A percentile compares a stretch with the other conserved stretches of the same genome.
These are phyloP conservation scores for Rhynchotus rufescens DNA, from an alignment of 2,797 vertebrate species.

Conservation along the genomic window DNA sequence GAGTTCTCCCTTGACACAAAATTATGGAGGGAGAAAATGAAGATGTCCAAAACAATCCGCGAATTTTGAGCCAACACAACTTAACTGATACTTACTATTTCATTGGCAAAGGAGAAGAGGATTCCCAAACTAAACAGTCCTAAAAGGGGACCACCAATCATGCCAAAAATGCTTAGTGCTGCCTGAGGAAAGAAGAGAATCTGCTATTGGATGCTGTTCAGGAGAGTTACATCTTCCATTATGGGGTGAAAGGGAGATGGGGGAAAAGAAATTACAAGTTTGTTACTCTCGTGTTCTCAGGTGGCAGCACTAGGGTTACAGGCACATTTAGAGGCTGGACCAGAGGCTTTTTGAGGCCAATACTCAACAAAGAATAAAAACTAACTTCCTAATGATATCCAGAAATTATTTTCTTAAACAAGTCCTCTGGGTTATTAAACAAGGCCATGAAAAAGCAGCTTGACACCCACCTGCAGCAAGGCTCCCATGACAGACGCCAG, in stretches of 20 bases:
- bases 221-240: not conserved
- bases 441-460: not conserved
- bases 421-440: not conserved
- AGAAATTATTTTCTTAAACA: constrained; percentile 10
- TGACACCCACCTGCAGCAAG: constrained; percentile 87
- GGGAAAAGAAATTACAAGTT: not conserved
- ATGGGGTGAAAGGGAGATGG: not conserved
- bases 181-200: constrained; percentile 82
- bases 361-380: not conserved
- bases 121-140: constrained; percentile 95
- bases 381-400: not conserved
- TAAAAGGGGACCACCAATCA: constrained; percentile 93
- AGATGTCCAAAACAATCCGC: not conserved
- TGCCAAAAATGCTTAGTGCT: constrained; percentile 96
- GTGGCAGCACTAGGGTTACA: not conserved
- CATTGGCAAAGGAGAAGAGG: constrained; percentile 92
- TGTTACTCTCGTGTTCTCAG: not conserved
- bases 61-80: not conserved
- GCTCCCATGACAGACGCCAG: constrained; percentile 90
- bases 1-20: not conserved
- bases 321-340: not conserved
- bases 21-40: not conserved
- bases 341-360: not conserved
- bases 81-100: constrained; percentile 45
- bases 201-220: not conserved